phyloP scores from a whole-genome alignment of 2,888 invertebrate genomes.

The Cremastinae sp. region DNA sequence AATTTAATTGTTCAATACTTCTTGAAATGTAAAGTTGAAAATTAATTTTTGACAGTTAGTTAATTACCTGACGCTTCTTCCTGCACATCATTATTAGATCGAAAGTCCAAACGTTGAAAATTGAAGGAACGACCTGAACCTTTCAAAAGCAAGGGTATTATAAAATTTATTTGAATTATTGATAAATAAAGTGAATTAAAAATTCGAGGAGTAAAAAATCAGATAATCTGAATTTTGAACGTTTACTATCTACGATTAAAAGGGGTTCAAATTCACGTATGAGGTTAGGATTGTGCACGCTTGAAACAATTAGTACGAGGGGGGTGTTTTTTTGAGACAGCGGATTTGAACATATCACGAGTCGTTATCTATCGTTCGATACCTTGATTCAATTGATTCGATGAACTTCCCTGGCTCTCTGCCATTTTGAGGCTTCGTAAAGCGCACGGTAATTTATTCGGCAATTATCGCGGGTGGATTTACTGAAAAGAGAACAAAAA shows the following conservation, averaged over 20 bases:
- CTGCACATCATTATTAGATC: slow-evolving; percentile 77
- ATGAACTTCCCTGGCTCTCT: slow-evolving; percentile 87
- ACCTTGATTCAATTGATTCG: slow-evolving; percentile 83
- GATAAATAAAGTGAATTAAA: background rate
- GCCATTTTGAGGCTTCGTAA: slow-evolving; percentile 82
- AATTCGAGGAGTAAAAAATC: slow-evolving; percentile 9
- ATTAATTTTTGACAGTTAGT: background rate
- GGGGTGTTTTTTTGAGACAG: slow-evolving; percentile 1
- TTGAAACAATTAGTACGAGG: background rate
- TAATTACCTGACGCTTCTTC: slow-evolving; percentile 77
- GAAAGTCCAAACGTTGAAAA: slow-evolving; percentile 77
- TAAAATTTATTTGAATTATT: too few species aligned
- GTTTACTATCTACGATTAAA: background rate
- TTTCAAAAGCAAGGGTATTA: slow-evolving; percentile 63
- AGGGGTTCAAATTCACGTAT: slow-evolving; percentile 3
- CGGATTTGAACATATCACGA: slow-evolving; percentile 1
- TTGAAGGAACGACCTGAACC: slow-evolving; percentile 75
- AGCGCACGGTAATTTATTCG: slow-evolving; percentile 38
- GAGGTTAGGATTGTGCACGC: slow-evolving; percentile 53
- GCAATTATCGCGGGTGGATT: slow-evolving; percentile 39
- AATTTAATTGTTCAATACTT: background rate
- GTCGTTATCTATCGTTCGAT: slow-evolving; percentile 38
- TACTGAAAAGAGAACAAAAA: slow-evolving; percentile 34
- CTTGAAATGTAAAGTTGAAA: background rate
- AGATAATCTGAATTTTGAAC: slow-evolving; percentile 14